phyloP scores from a whole-genome alignment of 2,113 vertebrate species.

The Tretioscincus oriximinensis region DNA sequence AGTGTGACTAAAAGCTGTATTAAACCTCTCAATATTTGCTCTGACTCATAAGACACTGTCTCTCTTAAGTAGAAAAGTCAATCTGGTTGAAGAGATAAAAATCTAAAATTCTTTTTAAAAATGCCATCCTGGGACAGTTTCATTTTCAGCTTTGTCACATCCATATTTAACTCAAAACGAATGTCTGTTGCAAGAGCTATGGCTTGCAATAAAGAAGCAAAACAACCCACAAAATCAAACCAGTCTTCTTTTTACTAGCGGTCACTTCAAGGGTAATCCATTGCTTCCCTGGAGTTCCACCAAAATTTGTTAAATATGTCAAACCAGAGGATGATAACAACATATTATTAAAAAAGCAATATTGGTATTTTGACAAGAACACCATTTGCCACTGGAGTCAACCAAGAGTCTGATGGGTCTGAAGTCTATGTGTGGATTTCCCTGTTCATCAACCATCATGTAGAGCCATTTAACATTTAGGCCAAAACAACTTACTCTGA shows the following conservation, averaged over 20 bases:
- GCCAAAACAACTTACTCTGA: too few species aligned
- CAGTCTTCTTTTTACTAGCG: constrained; percentile 3
- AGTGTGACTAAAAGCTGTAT: constrained; percentile 26
- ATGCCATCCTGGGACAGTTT: constrained; percentile 12
- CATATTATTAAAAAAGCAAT: background rate
- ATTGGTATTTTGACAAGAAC: background rate
- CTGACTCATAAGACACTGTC: constrained; percentile 3
- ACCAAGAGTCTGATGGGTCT: background rate
- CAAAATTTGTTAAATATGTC: background rate
- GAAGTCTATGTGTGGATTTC: background rate
- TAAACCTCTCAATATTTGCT: constrained; percentile 21
- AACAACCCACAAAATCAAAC: background rate
- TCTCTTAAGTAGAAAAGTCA: constrained; percentile 26
- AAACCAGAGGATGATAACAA: background rate
- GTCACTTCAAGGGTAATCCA: constrained; percentile 11
- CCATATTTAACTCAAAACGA: constrained; percentile 15
- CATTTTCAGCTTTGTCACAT: constrained; percentile 10
- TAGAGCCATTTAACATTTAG: background rate
- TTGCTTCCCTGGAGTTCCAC: background rate
- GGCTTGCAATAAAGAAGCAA: background rate
- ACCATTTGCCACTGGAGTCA: background rate
- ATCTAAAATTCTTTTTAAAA: constrained; percentile 22
- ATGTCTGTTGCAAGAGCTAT: background rate
- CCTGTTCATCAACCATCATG: background rate
- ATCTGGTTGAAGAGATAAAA: constrained; percentile 25